phyloP scores from a whole-genome alignment of 1,140 invertebrate species.

The Cherax quadricarinatus region DNA sequence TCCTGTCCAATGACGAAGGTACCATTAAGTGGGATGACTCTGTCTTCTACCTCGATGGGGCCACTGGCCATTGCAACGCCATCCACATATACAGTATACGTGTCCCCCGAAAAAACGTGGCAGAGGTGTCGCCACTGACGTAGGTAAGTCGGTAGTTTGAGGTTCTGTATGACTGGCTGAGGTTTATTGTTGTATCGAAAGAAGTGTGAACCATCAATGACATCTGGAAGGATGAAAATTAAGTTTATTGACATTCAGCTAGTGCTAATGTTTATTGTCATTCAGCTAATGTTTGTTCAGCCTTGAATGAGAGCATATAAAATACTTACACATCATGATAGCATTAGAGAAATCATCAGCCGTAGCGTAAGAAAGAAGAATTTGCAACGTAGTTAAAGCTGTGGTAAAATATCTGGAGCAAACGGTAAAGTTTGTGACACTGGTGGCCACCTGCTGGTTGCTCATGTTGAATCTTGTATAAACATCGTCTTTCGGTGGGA shows the following conservation, averaged over 20 bases:
- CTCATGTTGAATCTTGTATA: constrained; percentile 46
- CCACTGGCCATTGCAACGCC: constrained; percentile 14
- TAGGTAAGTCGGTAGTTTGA: constrained; percentile 14
- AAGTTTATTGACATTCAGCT: no score
- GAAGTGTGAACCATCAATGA: constrained; percentile 17
- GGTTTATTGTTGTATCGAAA: constrained; percentile 63
- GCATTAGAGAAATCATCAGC: constrained; percentile 32
- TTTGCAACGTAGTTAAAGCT: constrained; percentile 1
- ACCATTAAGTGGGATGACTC: constrained; percentile 39
- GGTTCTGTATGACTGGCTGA: constrained; percentile 3
- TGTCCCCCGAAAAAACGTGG: constrained; percentile 37
- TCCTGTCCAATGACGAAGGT: constrained; percentile 60
- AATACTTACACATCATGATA: constrained; percentile 37
- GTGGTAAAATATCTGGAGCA: constrained; percentile 31
- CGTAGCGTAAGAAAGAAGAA: constrained; percentile 39
- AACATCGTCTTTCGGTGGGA: constrained; percentile 33
- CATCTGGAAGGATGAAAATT: constrained; percentile 16
- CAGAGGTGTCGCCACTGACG: constrained; percentile 54
- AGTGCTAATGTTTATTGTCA: no score
- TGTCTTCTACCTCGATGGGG: constrained; percentile 30
- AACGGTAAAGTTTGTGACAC: constrained; percentile 31
- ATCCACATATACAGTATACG: constrained; percentile 53
- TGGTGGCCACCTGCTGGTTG: constrained; percentile 40
- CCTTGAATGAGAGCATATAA: no score
- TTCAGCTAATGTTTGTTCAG: no score